phyloP scores from a whole-genome alignment of 2,888 invertebrate species.

The Chrysopilus asiliformis region DNA sequence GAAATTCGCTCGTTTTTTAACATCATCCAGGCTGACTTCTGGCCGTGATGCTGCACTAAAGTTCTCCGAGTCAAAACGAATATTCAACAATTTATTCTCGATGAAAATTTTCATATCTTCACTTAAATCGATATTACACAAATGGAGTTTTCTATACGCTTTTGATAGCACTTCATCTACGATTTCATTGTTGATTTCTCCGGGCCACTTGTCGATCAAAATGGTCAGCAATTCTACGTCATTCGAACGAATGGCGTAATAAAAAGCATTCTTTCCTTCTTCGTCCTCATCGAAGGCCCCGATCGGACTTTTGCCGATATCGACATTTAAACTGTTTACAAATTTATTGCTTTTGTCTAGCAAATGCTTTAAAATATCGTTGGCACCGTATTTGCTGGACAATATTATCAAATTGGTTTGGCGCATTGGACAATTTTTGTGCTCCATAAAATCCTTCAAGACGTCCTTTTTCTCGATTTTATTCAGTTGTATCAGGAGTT shows the following conservation, averaged over 20 bases:
- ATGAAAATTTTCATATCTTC: slow-evolving; percentile 13
- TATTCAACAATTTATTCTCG: slow-evolving; percentile 6
- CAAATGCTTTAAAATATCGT: not conserved
- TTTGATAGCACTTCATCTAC: slow-evolving; percentile 16
- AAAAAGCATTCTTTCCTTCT: slow-evolving; percentile 18
- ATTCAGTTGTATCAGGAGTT: too few relatives aligned
- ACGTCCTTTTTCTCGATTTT: too few relatives aligned
- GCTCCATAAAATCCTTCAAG: too few relatives aligned
- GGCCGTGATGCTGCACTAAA: not conserved
- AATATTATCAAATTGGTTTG: not conserved
- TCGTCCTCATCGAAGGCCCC: slow-evolving; percentile 9
- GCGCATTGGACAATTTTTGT: too few relatives aligned
- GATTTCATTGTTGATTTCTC: slow-evolving; percentile 7
- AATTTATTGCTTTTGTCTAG: not conserved
- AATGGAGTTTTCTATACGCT: slow-evolving; percentile 17
- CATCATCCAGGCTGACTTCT: not conserved
- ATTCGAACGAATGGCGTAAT: slow-evolving; percentile 18
- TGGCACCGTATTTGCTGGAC: not conserved
- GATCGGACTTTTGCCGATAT: not conserved
- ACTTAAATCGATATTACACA: slow-evolving; percentile 16
- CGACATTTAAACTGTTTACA: not conserved
- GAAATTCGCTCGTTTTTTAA: slow-evolving; percentile 5
- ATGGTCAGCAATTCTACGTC: slow-evolving; percentile 14
- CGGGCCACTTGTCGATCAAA: slow-evolving; percentile 15
- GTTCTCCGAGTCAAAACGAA: slow-evolving; percentile 2